Percentiles rank a stretch among this genome's conserved stretches.
These are phyloP conservation scores for Masticophis lateralis DNA, from an alignment of 2,797 vertebrate genomes.

Conservation along the genomic window DNA sequence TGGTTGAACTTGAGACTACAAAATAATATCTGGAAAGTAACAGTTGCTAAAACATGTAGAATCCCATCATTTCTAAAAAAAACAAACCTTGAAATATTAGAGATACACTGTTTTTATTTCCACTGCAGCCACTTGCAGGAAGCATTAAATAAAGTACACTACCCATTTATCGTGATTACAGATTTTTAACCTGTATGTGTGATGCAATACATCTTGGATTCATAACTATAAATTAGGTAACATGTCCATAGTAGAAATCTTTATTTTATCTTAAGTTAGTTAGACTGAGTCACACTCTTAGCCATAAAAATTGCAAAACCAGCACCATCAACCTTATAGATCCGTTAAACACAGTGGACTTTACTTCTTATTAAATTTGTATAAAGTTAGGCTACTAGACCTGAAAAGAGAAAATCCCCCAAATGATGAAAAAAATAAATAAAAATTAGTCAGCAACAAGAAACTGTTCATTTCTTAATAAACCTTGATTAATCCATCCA, in stretches of 20 bases:
- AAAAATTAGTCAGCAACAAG: not conserved
- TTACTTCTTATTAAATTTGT: not conserved
- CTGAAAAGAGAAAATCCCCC: not conserved
- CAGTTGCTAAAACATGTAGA: not conserved
- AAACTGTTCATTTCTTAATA: not conserved
- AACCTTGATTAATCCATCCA: not conserved
- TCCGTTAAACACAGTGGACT: not conserved
- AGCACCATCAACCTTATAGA: not conserved
- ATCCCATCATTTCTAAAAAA: not conserved
- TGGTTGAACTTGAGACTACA: not conserved
- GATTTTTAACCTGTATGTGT: conserved; percentile 4
- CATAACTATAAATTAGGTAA: not conserved
- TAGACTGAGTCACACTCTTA: not conserved
- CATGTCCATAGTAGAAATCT: not conserved
- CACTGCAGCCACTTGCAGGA: not conserved
- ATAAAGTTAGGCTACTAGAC: not conserved
- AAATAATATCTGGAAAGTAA: not conserved
- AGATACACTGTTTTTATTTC: not conserved
- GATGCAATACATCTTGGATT: not conserved
- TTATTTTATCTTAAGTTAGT: not conserved
- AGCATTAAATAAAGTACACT: not conserved
- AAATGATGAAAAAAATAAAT: not conserved
- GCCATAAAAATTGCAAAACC: not conserved
- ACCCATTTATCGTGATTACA: conserved; percentile 10
- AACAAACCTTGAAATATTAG: not conserved